These are phyloP conservation scores for Lochmaea crataegi DNA, from an alignment of 2,888 invertebrate genomes.

Conservation along the genomic window DNA sequence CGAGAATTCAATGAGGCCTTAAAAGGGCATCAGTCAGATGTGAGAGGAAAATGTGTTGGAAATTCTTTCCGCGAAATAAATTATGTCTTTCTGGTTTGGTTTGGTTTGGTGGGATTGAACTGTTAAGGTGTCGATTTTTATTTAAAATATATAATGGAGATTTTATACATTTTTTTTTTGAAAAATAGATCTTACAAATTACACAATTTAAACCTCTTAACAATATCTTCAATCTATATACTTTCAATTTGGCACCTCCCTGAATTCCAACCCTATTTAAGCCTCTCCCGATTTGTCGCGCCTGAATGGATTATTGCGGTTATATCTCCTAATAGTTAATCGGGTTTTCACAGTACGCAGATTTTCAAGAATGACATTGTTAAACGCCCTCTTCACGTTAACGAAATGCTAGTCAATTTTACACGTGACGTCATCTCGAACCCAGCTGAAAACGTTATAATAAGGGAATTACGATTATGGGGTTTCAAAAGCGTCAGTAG, in stretches of 20 bases:
- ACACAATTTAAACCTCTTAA: too few relatives aligned
- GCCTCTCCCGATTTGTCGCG: not conserved
- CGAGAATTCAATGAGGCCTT: slow-evolving; percentile 16
- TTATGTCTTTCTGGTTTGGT: slow-evolving; percentile 21
- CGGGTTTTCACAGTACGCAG: not conserved
- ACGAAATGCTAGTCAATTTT: slow-evolving; percentile 4
- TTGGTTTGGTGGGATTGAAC: slow-evolving; percentile 3
- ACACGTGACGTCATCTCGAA: not conserved
- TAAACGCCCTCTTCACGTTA: slow-evolving; percentile 1
- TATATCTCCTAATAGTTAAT: not conserved
- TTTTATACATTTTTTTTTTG: too few relatives aligned
- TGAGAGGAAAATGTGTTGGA: slow-evolving; percentile 19
- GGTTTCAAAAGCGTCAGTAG: too few relatives aligned
- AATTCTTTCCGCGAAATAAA: slow-evolving; percentile 24
- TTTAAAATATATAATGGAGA: not conserved
- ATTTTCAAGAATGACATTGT: not conserved
- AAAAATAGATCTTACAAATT: too few relatives aligned
- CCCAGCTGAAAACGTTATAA: not conserved
- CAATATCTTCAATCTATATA: not conserved
- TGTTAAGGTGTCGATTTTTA: not conserved
- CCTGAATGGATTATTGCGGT: not conserved
- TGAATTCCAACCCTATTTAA: not conserved
- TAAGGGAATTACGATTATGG: not conserved
- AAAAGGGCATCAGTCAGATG: slow-evolving; percentile 26
- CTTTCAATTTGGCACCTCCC: not conserved